phyloP scores from a whole-genome alignment of 1,140 invertebrate species.

The Diachasma alloeum region DNA sequence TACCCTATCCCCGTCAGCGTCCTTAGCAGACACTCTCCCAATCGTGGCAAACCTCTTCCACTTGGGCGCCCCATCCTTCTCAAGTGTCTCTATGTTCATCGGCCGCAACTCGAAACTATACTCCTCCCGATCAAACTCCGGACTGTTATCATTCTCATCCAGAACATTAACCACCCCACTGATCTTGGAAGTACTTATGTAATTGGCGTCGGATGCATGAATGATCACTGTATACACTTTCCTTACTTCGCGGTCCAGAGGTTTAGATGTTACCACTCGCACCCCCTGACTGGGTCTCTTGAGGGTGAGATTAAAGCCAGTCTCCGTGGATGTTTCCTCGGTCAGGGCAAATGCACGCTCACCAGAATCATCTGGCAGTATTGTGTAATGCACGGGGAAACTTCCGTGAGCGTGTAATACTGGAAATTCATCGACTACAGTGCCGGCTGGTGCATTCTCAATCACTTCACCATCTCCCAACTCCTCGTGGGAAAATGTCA shows the following conservation, averaged over 20 bases:
- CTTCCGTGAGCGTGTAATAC: slow-evolving; percentile 68
- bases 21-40: slow-evolving; percentile 81
- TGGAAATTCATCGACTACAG: slow-evolving; percentile 74
- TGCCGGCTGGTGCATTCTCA: slow-evolving; percentile 79
- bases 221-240: slow-evolving; percentile 76
- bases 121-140: slow-evolving; percentile 77
- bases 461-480: slow-evolving; percentile 72
- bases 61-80: slow-evolving; percentile 63
- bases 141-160: slow-evolving; percentile 92
- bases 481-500: slow-evolving; percentile 76
- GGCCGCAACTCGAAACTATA: slow-evolving; percentile 80
- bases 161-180: slow-evolving; percentile 77
- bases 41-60: slow-evolving; percentile 82
- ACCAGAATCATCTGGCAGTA: slow-evolving; percentile 75
- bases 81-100: slow-evolving; percentile 66
- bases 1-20: slow-evolving; percentile 87
- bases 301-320: slow-evolving; percentile 68
- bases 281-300: slow-evolving; percentile 70
- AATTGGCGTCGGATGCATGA: slow-evolving; percentile 77
- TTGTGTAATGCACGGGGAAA: slow-evolving; percentile 77
- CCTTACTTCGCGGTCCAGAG: slow-evolving; percentile 77
- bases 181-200: slow-evolving; percentile 77
- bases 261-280: slow-evolving; percentile 74
- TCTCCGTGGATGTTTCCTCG: slow-evolving; percentile 66
- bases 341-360: slow-evolving; percentile 76